phyloP scores from a whole-genome alignment of 1,140 invertebrate genomes.

The Heliconius himera region DNA sequence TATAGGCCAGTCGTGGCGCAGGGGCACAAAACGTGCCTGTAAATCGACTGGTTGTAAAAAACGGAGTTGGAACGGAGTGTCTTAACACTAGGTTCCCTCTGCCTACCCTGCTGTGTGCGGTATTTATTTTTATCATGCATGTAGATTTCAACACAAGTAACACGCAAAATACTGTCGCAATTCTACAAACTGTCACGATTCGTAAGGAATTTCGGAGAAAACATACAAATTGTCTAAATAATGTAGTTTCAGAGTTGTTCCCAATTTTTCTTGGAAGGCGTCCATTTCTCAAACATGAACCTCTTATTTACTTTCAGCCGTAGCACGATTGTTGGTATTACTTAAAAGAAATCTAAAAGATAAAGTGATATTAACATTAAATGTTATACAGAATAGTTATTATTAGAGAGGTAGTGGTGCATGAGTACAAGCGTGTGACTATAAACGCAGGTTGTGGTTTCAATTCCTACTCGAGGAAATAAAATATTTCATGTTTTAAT shows the following conservation, averaged over 20 bases:
- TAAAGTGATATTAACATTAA: no score
- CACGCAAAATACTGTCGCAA: not conserved
- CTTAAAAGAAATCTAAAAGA: not conserved
- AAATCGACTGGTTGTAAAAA: no score
- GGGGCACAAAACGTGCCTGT: not conserved
- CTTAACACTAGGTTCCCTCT: no score
- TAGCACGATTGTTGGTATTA: not conserved
- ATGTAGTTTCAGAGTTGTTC: not conserved
- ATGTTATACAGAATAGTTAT: no score
- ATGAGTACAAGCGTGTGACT: no score
- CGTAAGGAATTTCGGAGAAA: not conserved
- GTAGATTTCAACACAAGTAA: not conserved
- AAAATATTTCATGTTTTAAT: no score
- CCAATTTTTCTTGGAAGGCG: slow-evolving; percentile 3
- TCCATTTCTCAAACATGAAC: slow-evolving; percentile 4
- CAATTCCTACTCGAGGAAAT: no score
- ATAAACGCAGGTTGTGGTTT: no score
- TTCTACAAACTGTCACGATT: not conserved
- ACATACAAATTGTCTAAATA: not conserved
- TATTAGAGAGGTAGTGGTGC: no score
- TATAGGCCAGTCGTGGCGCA: not conserved
- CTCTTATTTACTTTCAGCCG: slow-evolving; percentile 5
- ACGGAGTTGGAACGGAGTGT: no score
- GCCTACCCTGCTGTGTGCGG: no score
- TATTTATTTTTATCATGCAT: no score